Percentiles rank a stretch among this genome's conserved stretches.
These are phyloP conservation scores for Cladorhizidae sp. DNA, from an alignment of 37 sponge, comb jelly and placozoan genomes.

Conservation along the genomic window DNA sequence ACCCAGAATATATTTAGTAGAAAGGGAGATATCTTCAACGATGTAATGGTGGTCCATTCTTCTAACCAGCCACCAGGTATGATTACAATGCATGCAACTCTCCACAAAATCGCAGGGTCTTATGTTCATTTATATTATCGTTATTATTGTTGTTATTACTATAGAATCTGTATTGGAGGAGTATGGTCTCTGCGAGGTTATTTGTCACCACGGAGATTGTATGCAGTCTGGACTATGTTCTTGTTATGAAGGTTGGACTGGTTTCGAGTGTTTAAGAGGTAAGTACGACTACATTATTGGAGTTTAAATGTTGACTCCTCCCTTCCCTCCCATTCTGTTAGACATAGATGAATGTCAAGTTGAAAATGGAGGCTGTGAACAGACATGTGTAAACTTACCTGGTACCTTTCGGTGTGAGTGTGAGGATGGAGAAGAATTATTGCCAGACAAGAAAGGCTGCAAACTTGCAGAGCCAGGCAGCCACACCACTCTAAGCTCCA, in stretches of 20 bases:
- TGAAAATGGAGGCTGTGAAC: conserved; percentile 27
- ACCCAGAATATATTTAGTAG: not conserved
- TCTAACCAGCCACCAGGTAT: conserved; percentile 31
- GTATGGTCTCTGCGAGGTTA: not conserved
- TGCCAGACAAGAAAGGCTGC: too few relatives aligned
- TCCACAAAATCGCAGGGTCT: too few relatives aligned
- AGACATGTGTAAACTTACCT: conserved; percentile 29
- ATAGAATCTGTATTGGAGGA: not conserved
- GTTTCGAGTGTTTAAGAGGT: conserved; percentile 8
- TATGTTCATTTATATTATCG: not conserved
- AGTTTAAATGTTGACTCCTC: too few relatives aligned
- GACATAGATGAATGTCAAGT: conserved; percentile 75
- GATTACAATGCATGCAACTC: not conserved
- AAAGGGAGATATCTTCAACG: not conserved
- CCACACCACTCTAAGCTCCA: too few relatives aligned
- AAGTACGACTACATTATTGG: too few relatives aligned
- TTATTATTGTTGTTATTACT: not conserved
- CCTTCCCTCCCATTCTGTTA: not conserved
- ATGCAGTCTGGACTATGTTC: conserved; percentile 15
- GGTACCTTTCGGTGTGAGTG: conserved; percentile 39
- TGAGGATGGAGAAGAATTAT: not conserved
- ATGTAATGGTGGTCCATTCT: not conserved
- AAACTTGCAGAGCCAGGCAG: not conserved
- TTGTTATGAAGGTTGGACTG: conserved; percentile 23
- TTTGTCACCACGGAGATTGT: conserved; percentile 29